Conservation (phyloP, 1,140 invertebrate genomes). For the Papilio machaon region DNA sequence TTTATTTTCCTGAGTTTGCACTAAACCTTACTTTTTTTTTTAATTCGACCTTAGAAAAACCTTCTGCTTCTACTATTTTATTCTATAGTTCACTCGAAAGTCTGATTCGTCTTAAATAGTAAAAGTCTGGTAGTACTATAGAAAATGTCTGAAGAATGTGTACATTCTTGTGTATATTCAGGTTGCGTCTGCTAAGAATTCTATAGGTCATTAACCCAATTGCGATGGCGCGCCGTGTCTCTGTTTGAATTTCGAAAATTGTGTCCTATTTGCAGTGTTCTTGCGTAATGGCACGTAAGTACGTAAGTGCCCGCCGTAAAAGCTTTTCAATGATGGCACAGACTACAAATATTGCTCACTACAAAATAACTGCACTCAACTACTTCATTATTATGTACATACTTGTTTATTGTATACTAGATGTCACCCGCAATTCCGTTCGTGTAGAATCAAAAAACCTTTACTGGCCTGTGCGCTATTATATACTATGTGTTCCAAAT, state of each 20-base stretch:
- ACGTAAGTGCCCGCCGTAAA: slow-evolving; percentile 32
- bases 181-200: slow-evolving; percentile 53
- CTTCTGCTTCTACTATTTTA: too few species aligned
- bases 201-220: slow-evolving; percentile 74
- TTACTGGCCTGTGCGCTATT: neutral
- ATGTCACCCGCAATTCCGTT: neutral
- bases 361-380: slow-evolving; percentile 24
- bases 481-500: neutral
- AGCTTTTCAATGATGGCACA: slow-evolving; percentile 25
- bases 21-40: too few species aligned
- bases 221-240: slow-evolving; percentile 56
- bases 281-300: slow-evolving; percentile 36
- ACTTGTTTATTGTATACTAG: neutral
- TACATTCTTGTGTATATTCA: slow-evolving; percentile 47
- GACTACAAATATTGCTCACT: slow-evolving; percentile 36
- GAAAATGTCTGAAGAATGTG: neutral
- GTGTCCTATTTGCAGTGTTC: slow-evolving; percentile 36
- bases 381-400: slow-evolving; percentile 30
- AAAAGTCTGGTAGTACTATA: neutral
- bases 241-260: slow-evolving; percentile 42
- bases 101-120: too few species aligned
- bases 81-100: too few species aligned
- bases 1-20: too few species aligned
- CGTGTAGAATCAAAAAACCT: neutral
- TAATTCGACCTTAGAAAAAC: too few species aligned